Percentiles rank a stretch among this genome's conserved stretches.
Conservation (phyloP, 1,140 invertebrate species). For the Teleopsis dalmanni region DNA sequence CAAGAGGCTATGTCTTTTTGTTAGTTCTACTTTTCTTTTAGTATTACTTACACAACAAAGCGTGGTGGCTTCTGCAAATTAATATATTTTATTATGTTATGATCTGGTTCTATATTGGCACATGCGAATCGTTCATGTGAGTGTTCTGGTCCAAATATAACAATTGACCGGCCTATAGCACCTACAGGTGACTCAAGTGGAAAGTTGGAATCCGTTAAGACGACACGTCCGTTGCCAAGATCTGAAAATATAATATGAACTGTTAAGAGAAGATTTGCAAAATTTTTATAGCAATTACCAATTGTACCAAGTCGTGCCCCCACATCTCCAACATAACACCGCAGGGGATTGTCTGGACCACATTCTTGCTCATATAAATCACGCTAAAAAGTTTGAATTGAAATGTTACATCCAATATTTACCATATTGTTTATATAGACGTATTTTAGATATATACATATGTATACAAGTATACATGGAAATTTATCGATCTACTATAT, state of each 20-base stretch:
- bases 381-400: conserved; percentile 52
- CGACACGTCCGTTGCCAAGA: conserved; percentile 66
- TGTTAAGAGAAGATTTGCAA: neutral
- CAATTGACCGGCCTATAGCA: conserved; percentile 77
- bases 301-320: conserved; percentile 77
- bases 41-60: conserved; percentile 70
- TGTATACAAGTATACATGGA: no score
- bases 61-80: conserved; percentile 78
- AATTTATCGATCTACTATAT: no score
- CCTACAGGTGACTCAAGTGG: conserved; percentile 69
- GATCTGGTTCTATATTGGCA: conserved; percentile 84
- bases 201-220: conserved; percentile 81
- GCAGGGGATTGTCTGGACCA: conserved; percentile 71
- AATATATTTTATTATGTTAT: conserved; percentile 84
- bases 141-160: conserved; percentile 71
- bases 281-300: conserved; percentile 25
- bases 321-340: conserved; percentile 91
- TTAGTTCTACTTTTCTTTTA: neutral
- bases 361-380: conserved; percentile 84
- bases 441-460: no score
- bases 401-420: neutral
- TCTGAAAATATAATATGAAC: conserved; percentile 38
- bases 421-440: fast-evolving
- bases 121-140: conserved; percentile 71
- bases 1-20: neutral